Evolutionary conservation across 2,888 invertebrate genomes (phyloP).

Genomic region (Cryptocephalus primarius): DNA sequence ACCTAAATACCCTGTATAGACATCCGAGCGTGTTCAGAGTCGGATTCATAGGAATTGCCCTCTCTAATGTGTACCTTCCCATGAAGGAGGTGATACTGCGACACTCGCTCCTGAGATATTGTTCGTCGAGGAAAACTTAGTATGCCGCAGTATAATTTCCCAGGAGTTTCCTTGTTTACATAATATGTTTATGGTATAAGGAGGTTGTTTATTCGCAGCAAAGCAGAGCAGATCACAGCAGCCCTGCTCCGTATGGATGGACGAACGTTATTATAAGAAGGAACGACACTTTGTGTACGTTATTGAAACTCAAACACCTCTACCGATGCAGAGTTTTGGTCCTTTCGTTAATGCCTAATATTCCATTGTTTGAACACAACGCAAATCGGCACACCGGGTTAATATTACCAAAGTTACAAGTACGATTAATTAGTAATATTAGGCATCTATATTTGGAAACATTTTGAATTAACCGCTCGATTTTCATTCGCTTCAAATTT

Average conservation of each 20-base stretch:
- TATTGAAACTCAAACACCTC: not conserved
- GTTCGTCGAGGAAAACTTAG: not conserved
- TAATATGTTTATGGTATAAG: conserved; percentile 34
- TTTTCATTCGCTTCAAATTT: too few species aligned
- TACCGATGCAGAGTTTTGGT: not conserved
- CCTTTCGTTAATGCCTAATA: not conserved
- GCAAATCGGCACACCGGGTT: conserved; percentile 1
- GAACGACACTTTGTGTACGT: not conserved
- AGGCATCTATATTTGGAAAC: too few species aligned
- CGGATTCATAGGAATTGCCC: not conserved
- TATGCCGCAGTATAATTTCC: conserved; percentile 2
- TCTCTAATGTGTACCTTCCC: conserved; percentile 8
- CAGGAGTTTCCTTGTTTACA: conserved; percentile 29
- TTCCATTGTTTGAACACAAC: conserved; percentile 2
- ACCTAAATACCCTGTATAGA: too few species aligned
- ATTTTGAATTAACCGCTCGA: too few species aligned
- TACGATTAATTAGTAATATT: not conserved
- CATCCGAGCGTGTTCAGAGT: too few species aligned
- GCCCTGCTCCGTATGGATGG: conserved; percentile 1
- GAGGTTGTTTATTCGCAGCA: conserved; percentile 19
- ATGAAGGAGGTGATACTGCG: conserved; percentile 1
- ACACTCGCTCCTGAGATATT: not conserved
- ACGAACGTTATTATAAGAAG: conserved; percentile 4
- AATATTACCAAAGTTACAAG: conserved; percentile 3
- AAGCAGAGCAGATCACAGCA: too few species aligned